A percentile compares a stretch with the other conserved stretches of the same genome.
These are phyloP conservation scores for Brevimyrus niger DNA, from an alignment of 2,113 vertebrate species.

Conservation along the genomic window DNA sequence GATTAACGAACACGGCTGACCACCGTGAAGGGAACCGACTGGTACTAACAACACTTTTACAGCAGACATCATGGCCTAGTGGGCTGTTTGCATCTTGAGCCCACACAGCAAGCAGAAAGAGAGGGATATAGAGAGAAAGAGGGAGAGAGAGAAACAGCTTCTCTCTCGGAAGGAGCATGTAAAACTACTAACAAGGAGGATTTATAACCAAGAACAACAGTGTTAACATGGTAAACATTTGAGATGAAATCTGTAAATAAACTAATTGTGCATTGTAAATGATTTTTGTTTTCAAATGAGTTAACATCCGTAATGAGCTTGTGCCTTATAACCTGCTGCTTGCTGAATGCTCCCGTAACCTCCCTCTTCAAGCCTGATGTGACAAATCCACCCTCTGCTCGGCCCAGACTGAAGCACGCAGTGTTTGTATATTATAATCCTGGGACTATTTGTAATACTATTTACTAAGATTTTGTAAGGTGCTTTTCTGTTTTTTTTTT, in stretches of 20 bases:
- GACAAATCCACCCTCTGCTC: constrained; percentile 62
- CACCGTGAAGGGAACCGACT: constrained; percentile 71
- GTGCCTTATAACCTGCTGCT: constrained; percentile 82
- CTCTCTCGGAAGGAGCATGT: constrained; percentile 65
- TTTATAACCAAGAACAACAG: constrained; percentile 55
- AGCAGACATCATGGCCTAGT: constrained; percentile 71
- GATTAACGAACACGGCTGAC: constrained; percentile 73
- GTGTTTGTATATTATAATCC: constrained; percentile 60
- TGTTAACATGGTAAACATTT: constrained; percentile 65
- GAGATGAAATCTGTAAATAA: constrained; percentile 84
- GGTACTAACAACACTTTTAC: constrained; percentile 82
- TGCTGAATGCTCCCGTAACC: constrained; percentile 80
- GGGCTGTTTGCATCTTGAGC: constrained; percentile 80
- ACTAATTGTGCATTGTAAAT: constrained; percentile 96
- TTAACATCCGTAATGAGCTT: constrained; percentile 80
- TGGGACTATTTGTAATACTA: constrained; percentile 35
- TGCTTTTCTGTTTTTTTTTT: constrained; percentile 40
- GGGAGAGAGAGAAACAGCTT: constrained; percentile 38
- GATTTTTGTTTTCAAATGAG: constrained; percentile 79
- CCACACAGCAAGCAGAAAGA: constrained; percentile 56
- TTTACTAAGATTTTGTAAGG: constrained; percentile 41
- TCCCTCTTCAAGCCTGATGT: constrained; percentile 51
- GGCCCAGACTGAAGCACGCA: constrained; percentile 65
- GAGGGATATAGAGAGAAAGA: constrained; percentile 4
- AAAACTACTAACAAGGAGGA: constrained; percentile 86